Percentiles rank a stretch among this genome's conserved stretches.
Evolutionary conservation across 2,113 vertebrate species (phyloP).

Genomic region (Gasterosteus aculeatus): DNA sequence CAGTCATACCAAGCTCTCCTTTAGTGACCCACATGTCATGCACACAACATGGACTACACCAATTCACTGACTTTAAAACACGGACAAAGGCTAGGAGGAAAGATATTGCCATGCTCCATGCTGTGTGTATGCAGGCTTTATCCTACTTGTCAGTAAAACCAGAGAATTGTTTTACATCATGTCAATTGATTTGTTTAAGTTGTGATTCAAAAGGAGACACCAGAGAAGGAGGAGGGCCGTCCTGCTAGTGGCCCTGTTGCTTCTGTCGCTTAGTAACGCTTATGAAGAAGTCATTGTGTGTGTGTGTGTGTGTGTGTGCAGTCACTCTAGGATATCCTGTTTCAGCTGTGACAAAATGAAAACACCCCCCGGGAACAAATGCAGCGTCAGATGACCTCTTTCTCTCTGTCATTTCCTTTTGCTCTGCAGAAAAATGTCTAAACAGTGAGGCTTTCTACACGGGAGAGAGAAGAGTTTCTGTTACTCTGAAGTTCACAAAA

Average conservation of each 20-base stretch:
- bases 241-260: conserved; percentile 55
- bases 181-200: neutral
- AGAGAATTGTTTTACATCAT: neutral
- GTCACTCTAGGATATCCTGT: conserved; percentile 85
- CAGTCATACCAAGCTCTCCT: neutral
- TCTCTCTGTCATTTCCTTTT: conserved; percentile 19
- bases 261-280: conserved; percentile 74
- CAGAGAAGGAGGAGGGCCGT: conserved; percentile 10
- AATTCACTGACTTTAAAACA: neutral
- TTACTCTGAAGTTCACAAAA: conserved; percentile 1
- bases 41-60: neutral
- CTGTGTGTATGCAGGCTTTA: no score
- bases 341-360: conserved; percentile 67
- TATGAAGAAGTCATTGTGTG: conserved; percentile 66
- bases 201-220: neutral
- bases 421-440: neutral
- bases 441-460: neutral
- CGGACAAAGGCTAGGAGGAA: neutral
- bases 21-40: neutral
- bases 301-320: conserved; percentile 62
- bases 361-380: conserved; percentile 44
- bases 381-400: neutral
- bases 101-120: neutral
- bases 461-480: neutral
- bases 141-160: neutral